Conservation (phyloP, 2,888 invertebrate species). For the Prenolepis imparis region DNA sequence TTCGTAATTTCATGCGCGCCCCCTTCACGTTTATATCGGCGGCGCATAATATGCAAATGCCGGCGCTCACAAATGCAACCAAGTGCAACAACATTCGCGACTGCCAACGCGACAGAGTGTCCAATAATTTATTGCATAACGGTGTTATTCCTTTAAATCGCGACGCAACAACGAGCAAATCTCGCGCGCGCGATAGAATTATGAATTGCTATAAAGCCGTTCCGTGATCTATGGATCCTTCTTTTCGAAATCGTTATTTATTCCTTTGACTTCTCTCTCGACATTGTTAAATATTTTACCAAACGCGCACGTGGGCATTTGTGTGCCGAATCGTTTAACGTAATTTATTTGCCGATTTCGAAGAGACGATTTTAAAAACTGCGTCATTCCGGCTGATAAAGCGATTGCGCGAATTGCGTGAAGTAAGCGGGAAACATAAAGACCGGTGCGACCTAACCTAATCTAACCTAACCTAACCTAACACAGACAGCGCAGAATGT, state of each 20-base stretch:
- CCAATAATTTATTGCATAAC: conserved; percentile 53
- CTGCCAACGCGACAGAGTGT: conserved; percentile 48
- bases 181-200: conserved; percentile 43
- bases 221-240: conserved; percentile 46
- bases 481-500: too few species aligned
- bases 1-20: conserved; percentile 54
- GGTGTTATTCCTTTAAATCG: conserved; percentile 54
- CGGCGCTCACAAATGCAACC: conserved; percentile 37
- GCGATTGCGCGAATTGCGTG: conserved; percentile 19
- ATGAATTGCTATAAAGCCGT: conserved; percentile 47
- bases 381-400: background rate
- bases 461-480: too few species aligned
- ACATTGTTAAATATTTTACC: conserved; percentile 49
- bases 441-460: background rate
- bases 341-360: conserved; percentile 40
- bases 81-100: conserved; percentile 59
- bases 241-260: conserved; percentile 45
- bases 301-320: background rate
- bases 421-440: conserved; percentile 8
- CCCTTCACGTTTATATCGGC: conserved; percentile 8
- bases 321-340: conserved; percentile 27
- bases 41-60: conserved; percentile 30
- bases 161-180: conserved; percentile 49
- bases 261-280: conserved; percentile 30
- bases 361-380: conserved; percentile 10